Base-by-base conservation (phyloP, 1,140 invertebrate species). In the Chrysopa pallens region DNA sequence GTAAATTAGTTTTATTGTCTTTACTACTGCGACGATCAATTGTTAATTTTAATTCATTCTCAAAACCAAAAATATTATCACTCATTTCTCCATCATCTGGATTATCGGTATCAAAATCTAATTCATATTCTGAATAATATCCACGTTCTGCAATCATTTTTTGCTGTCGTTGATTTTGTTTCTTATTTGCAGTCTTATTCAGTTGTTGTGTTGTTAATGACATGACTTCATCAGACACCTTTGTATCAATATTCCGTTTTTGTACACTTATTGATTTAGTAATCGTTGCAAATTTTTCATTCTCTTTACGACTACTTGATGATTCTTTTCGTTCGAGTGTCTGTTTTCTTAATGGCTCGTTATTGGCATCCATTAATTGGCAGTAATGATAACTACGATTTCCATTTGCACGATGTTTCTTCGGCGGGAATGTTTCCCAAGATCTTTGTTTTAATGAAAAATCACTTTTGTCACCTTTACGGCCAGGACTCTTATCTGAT, bases 351-450 rank as follows among this genome's bases (percentile, higher is more conserved):
- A 6, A 6, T 6, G 31, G 31, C 17, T 23, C 17, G 17, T 23
- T 23, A 23, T 23, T 23, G 17, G 17, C 17, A 23, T 23, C 17
- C 17, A 23, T 23, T 23, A 33, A 33, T 11, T 33, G 31, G 6
- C 31, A 33, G n/a, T 33, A 33, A 33, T 33, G 31, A 33, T 33
- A 33, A 12, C 31, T 33, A 33, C 31, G 31, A 12, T 11, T 12
- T 2, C 31, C 31, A 47, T 39, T 27, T 36, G 36, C 46, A 9
- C 60, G 54, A 48, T 65, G 63, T 46, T 45, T 63, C 49, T 70
- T 72, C 4, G 70, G 70, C 0, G 74, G 74, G 48, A 77, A 77
- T 1, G 73, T 76, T 54, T 77, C 74, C 74, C 74, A 77, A 39
- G 71, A 74, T 29, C 72, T 58, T 55, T 75, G 72, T 50, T 75